Base-by-base conservation (phyloP, 2,888 invertebrate species). In the Hesperia comma region DNA sequence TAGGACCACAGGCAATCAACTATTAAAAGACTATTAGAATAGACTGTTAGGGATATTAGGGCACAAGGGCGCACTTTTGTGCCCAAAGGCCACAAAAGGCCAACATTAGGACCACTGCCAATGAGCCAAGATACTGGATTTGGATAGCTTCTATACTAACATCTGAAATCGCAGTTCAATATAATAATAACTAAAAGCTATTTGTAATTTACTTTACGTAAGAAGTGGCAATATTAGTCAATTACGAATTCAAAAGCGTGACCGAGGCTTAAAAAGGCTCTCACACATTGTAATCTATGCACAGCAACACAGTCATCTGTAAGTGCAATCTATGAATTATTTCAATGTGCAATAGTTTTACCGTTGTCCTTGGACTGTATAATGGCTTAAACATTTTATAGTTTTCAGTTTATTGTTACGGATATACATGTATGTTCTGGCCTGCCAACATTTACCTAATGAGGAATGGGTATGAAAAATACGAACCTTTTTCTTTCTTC, bases 201-300 rank as follows among this genome's bases (percentile, higher is more conserved):
- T 46, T 46, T 46, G 43, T 17, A 46, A 46, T 46, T 46, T 46
- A 51, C 14, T 51, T 51, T 51, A 51, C 51, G 51, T 21, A 51
- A 51, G 51, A 21, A 21, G 14, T 14, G 37, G 37, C 15, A 55
- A 55, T 55, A 37, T 55, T 55, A 32, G 32, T 55, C 37, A 55
- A 54, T 53, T 62, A 53, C 41, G 40, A 54, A 62, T 54, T 62
- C 62, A 54, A 54, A 41, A 62, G 54, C 62, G 62, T 54, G 40
- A 54, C 62, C 14, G 26, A 53, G 26, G 14, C 12, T 51, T 51
- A 51, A 51, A 51, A 51, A 14, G 19, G 51, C 43, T 46, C 43
- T 46, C 43, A 46, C 54, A 32, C 54, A 54, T 54, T 54, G 32
- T 54, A 32, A 32, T 17, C 32, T 46, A 33, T 32, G 46, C 12